Percentiles rank a stretch among this genome's conserved stretches.
These are phyloP conservation scores for Drosophila parthenogenetica DNA, from an alignment of 2,888 invertebrate species.

Conservation along the genomic window DNA sequence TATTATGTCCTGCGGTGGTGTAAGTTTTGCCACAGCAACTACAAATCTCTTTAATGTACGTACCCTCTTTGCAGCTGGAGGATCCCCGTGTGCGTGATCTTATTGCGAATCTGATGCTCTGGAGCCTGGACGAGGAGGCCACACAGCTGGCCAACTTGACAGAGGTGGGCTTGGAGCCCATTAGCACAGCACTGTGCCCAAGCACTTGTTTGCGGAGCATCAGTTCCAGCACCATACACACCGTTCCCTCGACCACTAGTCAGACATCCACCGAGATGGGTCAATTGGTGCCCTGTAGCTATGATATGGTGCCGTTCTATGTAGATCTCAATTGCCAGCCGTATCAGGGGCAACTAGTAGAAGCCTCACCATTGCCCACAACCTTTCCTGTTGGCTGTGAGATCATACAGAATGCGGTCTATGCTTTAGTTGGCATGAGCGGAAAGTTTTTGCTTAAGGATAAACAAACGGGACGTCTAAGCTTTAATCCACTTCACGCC, in stretches of 20 bases:
- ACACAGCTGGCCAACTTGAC: neutral
- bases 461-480: neutral
- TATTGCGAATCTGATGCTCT: slow-evolving; percentile 3
- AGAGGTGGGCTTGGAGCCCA: neutral
- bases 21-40: neutral
- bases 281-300: neutral
- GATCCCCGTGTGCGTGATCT: slow-evolving; percentile 8
- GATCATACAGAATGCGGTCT: slow-evolving; percentile 1
- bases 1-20: neutral
- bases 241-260: neutral
- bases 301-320: neutral
- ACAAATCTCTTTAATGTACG: neutral
- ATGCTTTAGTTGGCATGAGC: neutral
- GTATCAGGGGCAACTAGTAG: too few species aligned
- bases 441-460: neutral
- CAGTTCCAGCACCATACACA: neutral
- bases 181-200: too few species aligned
- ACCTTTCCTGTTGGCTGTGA: neutral
- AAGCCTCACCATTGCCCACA: neutral
- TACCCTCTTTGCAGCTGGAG: neutral
- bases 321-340: neutral
- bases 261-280: neutral
- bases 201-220: neutral
- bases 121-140: neutral
- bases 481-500: neutral